Base-by-base conservation (phyloP, 1,140 invertebrate genomes). In the Thalassaphorura encarpata region DNA sequence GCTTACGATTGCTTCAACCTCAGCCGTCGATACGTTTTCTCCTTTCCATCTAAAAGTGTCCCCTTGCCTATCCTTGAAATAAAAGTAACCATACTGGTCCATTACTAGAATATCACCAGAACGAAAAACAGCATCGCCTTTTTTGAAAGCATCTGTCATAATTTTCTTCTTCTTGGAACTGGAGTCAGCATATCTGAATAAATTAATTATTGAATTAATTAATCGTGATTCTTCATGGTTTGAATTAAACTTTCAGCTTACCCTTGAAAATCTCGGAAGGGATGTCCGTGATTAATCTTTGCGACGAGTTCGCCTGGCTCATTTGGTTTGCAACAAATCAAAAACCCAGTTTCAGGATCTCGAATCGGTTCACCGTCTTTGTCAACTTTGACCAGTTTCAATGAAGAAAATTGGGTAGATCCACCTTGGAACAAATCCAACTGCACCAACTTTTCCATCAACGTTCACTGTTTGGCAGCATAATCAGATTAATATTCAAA, bases 21-120 rank as follows among this genome's bases (percentile, higher is more conserved):
- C 96, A 3, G 87, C 87, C 1, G 97, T 98, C 33, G 33, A 36
- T n/a, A 36, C 95, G 72, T 99, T 99, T 75, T 99, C 96, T n/a
- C 96, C 94, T 71, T 91, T 89, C 85, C 85, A 90, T 43, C 95
- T 79, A 70, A 76, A 82, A 62, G 60, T 36, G 41, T 82, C 80
- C n/a, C 80, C 80, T 1, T 76, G 78, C 19, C 80, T 70, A 66
- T 82, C 80, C 49, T 73, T 72, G 71, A 82, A 82, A 63, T 78
- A 82, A 50, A 83, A 68, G 67, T 80, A 82, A 18, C 81, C 80
- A 52, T 75, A 69, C 42, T 77, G 69, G 64, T 82, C 80, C 75
- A 76, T 77, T 54, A 52, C 31, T 36, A 8, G 23, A 26, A 74
- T 77, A 28, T 66, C 67, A 83, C 82, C 80, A 67, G 66, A 81